These are phyloP conservation scores for Ictalurus furcatus DNA, from an alignment of 2,113 vertebrate species.

Conservation along the genomic window DNA sequence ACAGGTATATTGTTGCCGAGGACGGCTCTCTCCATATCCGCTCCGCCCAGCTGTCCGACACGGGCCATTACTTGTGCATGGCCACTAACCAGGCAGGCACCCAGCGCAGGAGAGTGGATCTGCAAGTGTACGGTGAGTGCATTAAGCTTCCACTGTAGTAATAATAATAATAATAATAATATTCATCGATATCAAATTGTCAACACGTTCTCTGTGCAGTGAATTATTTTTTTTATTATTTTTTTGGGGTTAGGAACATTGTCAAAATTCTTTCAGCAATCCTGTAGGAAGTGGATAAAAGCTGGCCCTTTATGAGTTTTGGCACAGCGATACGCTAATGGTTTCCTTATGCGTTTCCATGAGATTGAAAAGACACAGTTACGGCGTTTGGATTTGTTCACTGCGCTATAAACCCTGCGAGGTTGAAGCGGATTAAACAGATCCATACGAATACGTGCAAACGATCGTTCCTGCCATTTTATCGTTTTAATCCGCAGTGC, in stretches of 20 bases:
- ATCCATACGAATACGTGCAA: background rate
- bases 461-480: background rate
- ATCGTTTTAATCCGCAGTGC: conserved; percentile 70
- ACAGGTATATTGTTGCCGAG: conserved; percentile 79
- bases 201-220: background rate
- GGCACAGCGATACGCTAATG: background rate
- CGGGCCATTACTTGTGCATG: conserved; percentile 89
- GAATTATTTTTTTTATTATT: background rate
- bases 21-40: conserved; percentile 86
- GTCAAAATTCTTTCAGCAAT: background rate
- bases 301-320: conserved; percentile 7
- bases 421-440: background rate
- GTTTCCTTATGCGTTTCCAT: background rate
- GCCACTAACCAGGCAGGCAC: conserved; percentile 88
- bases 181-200: background rate
- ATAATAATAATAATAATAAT: background rate
- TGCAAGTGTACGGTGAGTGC: conserved; percentile 85
- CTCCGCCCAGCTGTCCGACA: conserved; percentile 81
- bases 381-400: background rate
- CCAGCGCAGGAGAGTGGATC: conserved; percentile 80
- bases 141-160: background rate
- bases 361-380: background rate
- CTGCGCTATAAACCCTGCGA: background rate
- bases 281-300: background rate
- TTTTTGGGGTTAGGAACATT: background rate